Percentiles rank a stretch among this genome's conserved stretches.
Evolutionary conservation across 2,888 invertebrate genomes (phyloP).

Genomic region (Calameuta idolon): DNA sequence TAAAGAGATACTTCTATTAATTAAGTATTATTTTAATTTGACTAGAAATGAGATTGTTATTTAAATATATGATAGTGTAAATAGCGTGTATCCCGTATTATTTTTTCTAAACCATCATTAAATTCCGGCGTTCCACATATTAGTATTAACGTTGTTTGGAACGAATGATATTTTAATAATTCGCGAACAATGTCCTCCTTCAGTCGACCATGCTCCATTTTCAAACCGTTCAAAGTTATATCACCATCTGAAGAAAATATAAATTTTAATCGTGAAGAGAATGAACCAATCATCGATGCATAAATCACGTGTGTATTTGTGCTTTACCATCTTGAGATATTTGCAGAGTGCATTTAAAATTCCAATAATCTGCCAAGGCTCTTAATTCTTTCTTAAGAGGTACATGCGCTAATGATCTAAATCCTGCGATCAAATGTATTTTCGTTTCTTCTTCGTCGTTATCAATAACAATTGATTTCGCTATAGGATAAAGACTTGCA

Average conservation of each 20-base stretch:
- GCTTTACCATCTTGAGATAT: conserved; percentile 46
- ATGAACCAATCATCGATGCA: background rate
- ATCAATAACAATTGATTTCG: conserved; percentile 49
- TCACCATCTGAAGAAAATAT: conserved; percentile 36
- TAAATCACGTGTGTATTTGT: background rate
- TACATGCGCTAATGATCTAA: conserved; percentile 45
- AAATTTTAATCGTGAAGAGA: background rate
- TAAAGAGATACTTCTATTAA: background rate
- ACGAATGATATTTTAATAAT: conserved; percentile 30
- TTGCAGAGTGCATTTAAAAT: conserved; percentile 54
- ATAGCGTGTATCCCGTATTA: conserved; percentile 36
- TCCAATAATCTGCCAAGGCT: conserved; percentile 57
- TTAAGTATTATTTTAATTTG: background rate
- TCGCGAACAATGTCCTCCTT: conserved; percentile 34
- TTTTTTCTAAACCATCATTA: conserved; percentile 42
- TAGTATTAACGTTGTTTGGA: conserved; percentile 50
- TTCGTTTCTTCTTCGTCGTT: conserved; percentile 58
- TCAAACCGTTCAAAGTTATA: conserved; percentile 44
- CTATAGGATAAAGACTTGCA: conserved; percentile 56
- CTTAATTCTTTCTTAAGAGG: conserved; percentile 54
- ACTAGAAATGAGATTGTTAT: conserved; percentile 19
- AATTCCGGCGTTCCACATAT: conserved; percentile 58
- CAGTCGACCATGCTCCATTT: conserved; percentile 43
- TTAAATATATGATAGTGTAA: conserved; percentile 45
- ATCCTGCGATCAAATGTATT: conserved; percentile 51